Base-by-base conservation (phyloP, 2,113 vertebrate genomes). In the Irena cyanogastra region DNA sequence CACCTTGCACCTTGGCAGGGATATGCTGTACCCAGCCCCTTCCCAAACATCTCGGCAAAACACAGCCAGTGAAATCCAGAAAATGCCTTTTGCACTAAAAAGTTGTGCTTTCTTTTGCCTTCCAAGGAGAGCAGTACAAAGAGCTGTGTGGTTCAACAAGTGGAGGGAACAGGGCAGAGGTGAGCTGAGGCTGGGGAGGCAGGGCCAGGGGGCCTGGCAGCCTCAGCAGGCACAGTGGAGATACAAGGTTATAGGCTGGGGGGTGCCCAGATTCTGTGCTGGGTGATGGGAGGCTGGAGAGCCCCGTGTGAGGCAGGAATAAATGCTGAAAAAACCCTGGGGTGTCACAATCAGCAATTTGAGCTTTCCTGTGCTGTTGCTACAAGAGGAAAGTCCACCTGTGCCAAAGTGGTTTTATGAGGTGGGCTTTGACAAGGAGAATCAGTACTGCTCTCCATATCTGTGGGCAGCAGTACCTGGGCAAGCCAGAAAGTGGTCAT, bases 1-100 rank as follows among this genome's bases (percentile, higher is more conserved):
- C 28, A 26, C 41, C 35, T 54, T 37, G 12, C n/a, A 53, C 15
- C 1, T 1, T 0, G 1, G 28, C 2, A 7, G 20, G 26, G 7
- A 35, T 49, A 11, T 28, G 57, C 49, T 76, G 31, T 14, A 31
- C 37, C 42, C 42, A 70, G 31, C 24, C 41, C 33, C 42, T 85
- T 59, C 44, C 28, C 57, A 75, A 41, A 28, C 30, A 49, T 4
- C 27, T 42, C 28, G 16, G 33, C 6, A 44, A 49, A 88, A 45
- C 28, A 63, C 17, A 63, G 17, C 2, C 28, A 28, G 23, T 20
- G 47, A n/a, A 79, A 88, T n/a, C 1, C 44, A 76, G 24, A 82
- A 66, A 59, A 71, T 6, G 6, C 16, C 6, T 63, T 78, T 53
- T 57, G 16, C 28, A 42, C 13, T 37, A 28, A 27, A 49, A 87